These are phyloP conservation scores for Psophia crepitans DNA, from an alignment of 2,113 vertebrate species.

Conservation along the genomic window DNA sequence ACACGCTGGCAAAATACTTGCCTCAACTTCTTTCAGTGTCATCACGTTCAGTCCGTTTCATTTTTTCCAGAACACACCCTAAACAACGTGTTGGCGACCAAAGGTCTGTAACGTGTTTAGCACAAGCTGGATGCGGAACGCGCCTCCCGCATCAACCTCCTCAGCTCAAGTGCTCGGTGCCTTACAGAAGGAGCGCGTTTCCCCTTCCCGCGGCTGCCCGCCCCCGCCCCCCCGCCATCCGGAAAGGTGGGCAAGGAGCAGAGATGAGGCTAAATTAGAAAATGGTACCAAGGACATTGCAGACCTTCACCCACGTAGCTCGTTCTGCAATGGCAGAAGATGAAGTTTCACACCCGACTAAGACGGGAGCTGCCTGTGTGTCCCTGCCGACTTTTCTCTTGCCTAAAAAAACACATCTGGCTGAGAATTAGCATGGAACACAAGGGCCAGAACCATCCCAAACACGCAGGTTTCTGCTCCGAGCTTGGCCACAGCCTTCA, in stretches of 20 bases:
- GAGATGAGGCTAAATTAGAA: neutral
- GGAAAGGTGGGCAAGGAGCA: neutral
- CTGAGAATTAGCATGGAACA: neutral
- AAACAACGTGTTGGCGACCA: neutral
- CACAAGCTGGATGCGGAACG: neutral
- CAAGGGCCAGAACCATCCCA: neutral
- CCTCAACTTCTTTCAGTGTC: neutral
- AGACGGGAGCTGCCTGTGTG: neutral
- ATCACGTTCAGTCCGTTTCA: neutral
- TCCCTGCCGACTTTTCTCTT: neutral
- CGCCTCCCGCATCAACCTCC: neutral
- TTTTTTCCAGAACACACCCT: neutral
- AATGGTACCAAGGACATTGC: neutral
- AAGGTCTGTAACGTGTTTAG: neutral
- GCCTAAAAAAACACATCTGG: neutral
- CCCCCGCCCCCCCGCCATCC: fast-evolving
- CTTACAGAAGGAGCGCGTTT: too few species aligned
- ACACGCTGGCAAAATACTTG: neutral
- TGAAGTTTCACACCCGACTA: neutral
- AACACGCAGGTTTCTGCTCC: neutral
- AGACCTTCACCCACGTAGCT: neutral
- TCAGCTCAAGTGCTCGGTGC: neutral
- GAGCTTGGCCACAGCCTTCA: neutral
- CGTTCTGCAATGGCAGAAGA: neutral
- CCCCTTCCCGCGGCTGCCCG: fast-evolving